A percentile compares a stretch with the other conserved stretches of the same genome.
phyloP scores from a whole-genome alignment of 2,113 vertebrate genomes.

The Heliornis fulica region DNA sequence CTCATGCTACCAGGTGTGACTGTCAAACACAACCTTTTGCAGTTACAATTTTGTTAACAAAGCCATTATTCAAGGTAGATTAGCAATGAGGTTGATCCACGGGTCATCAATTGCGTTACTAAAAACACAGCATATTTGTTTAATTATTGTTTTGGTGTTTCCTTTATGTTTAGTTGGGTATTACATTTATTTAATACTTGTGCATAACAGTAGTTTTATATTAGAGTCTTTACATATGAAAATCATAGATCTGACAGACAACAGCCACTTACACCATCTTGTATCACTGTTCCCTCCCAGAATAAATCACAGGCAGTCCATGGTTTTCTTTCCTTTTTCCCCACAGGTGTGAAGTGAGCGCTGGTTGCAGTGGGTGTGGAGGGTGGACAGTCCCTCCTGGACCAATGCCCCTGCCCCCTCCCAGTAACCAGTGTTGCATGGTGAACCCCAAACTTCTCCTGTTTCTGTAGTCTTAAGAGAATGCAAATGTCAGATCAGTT shows the following conservation, averaged over 20 bases:
- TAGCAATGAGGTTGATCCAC: slow-evolving; percentile 24
- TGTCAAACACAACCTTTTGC: slow-evolving; percentile 4
- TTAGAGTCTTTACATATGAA: neutral
- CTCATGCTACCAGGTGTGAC: neutral
- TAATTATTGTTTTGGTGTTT: neutral
- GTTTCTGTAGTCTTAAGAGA: neutral
- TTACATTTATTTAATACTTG: neutral
- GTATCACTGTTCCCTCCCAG: neutral
- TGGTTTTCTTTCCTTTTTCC: neutral
- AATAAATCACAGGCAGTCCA: neutral
- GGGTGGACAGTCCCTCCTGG: neutral
- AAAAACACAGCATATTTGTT: neutral
- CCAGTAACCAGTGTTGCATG: neutral
- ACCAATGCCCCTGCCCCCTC: neutral
- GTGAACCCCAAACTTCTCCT: neutral
- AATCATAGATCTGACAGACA: neutral
- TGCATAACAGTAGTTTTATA: neutral
- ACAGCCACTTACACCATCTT: neutral
- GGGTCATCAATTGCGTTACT: neutral
- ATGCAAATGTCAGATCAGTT: slow-evolving; percentile 3
- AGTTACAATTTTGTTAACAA: slow-evolving; percentile 20
- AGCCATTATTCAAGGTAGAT: slow-evolving; percentile 23
- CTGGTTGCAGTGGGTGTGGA: neutral
- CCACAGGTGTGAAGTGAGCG: neutral
- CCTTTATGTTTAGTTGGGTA: neutral